A percentile compares a stretch with the other conserved stretches of the same genome.
Evolutionary conservation across 2,797 vertebrate genomes (phyloP).

Genomic region (Coregonus suidteri): DNA sequence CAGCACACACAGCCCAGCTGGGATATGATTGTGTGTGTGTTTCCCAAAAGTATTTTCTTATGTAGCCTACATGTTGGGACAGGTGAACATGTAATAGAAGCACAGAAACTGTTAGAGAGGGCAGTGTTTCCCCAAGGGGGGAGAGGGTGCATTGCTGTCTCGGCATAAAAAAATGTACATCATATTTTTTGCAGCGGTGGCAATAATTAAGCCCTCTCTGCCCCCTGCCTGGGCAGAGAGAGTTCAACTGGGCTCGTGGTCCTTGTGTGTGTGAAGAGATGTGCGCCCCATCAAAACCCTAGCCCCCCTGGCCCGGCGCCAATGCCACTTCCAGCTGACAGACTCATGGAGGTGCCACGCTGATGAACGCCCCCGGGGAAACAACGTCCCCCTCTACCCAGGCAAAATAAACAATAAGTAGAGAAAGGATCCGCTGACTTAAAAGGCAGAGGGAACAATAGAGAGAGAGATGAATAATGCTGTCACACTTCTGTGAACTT

Average conservation of each 20-base stretch:
- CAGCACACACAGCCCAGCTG: neutral
- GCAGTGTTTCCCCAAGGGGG: no score
- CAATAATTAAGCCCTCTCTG: neutral
- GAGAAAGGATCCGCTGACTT: neutral
- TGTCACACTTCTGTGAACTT: neutral
- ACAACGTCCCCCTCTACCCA: neutral
- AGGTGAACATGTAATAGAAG: no score
- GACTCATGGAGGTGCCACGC: slow-evolving; percentile 23
- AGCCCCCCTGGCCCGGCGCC: neutral
- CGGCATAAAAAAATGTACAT: no score
- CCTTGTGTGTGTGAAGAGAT: neutral
- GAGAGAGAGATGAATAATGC: neutral
- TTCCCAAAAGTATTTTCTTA: neutral
- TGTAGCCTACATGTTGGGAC: no score
- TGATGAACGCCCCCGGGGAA: slow-evolving; percentile 29
- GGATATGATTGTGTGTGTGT: neutral
- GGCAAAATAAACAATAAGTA: slow-evolving; percentile 19
- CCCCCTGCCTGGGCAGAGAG: neutral
- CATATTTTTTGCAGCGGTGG: no score
- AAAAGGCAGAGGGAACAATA: slow-evolving; percentile 13
- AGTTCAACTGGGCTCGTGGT: neutral
- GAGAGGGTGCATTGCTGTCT: no score
- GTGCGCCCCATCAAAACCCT: neutral
- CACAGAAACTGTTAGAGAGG: no score
- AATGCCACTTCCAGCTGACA: slow-evolving; percentile 17